phyloP scores from a whole-genome alignment of 1,140 invertebrate species.

The Palaemon carinicauda region DNA sequence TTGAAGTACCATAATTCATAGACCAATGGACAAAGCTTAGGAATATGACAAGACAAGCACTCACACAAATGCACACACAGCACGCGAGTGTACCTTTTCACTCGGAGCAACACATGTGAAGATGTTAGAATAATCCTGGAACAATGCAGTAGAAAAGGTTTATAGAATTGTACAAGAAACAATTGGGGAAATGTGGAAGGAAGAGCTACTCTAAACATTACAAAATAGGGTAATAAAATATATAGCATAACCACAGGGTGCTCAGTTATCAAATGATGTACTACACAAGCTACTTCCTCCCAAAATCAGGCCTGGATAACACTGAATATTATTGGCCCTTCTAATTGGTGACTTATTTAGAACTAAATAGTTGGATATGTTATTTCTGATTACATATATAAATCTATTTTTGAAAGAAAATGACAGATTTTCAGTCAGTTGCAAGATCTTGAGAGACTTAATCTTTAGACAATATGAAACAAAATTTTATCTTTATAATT shows the following conservation, averaged over 20 bases:
- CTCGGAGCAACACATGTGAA: constrained; percentile 58
- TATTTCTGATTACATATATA: no score
- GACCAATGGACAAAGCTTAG: background rate
- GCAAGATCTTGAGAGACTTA: no score
- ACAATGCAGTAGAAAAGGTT: constrained; percentile 49
- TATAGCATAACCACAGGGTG: background rate
- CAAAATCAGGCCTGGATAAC: background rate
- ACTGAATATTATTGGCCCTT: background rate
- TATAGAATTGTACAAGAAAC: constrained; percentile 46
- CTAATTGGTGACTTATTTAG: no score
- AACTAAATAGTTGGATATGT: no score
- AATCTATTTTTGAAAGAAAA: no score
- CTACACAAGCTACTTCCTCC: no score
- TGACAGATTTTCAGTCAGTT: no score
- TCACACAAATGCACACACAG: constrained; percentile 54
- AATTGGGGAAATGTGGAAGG: background rate
- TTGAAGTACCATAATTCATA: no score
- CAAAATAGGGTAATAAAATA: constrained; percentile 1
- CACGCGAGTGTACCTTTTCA: constrained; percentile 57
- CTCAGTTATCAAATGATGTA: no score
- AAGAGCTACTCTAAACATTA: background rate
- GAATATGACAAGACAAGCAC: constrained; percentile 38
- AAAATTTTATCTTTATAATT: no score
- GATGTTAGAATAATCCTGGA: constrained; percentile 54
- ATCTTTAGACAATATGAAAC: no score